Conservation (phyloP, 2,797 vertebrate genomes). For the Glyptemys insculpta region DNA sequence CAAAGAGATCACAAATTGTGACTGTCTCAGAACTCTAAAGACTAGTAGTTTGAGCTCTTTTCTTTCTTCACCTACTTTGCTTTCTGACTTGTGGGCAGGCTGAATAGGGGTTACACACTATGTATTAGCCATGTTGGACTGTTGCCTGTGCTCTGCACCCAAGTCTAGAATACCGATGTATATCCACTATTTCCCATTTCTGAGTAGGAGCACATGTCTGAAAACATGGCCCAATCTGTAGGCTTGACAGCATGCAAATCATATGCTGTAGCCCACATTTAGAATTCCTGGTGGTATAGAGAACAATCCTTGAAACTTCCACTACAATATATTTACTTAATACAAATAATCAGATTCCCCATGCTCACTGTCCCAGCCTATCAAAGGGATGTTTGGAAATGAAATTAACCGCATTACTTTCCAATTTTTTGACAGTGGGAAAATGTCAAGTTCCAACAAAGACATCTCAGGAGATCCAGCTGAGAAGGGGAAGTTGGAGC, state of each 20-base stretch:
- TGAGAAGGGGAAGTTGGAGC: background rate
- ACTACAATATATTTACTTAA: background rate
- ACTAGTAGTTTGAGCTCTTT: background rate
- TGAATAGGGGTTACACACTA: background rate
- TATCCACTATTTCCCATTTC: background rate
- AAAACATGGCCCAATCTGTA: background rate
- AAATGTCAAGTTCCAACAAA: background rate
- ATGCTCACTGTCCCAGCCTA: background rate
- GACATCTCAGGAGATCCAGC: background rate
- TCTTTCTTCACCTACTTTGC: background rate
- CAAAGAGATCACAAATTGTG: background rate
- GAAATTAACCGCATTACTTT: background rate
- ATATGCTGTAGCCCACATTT: background rate
- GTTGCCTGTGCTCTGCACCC: background rate
- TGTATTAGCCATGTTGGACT: background rate
- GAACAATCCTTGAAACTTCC: background rate
- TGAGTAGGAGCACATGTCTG: background rate
- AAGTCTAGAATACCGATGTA: background rate
- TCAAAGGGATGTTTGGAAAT: background rate
- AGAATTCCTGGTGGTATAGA: background rate
- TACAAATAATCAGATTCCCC: background rate
- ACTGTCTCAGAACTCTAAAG: background rate
- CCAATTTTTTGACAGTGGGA: background rate
- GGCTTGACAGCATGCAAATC: background rate
- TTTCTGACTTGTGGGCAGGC: background rate